These are phyloP conservation scores for Brachionus asplanchnoidis DNA, from an alignment of 1,140 invertebrate species.

Conservation along the genomic window DNA sequence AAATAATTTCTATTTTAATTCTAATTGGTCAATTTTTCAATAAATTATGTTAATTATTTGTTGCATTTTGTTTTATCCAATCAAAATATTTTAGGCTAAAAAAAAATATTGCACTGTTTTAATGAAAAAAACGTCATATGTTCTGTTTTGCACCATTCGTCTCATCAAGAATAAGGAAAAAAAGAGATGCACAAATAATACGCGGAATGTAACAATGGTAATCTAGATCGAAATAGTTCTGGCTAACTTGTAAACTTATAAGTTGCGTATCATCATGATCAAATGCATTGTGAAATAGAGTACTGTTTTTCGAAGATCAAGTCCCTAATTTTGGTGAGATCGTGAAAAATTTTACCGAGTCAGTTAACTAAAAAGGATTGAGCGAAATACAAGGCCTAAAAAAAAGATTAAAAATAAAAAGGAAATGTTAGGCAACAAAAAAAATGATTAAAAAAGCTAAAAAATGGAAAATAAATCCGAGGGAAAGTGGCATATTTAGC, in stretches of 20 bases:
- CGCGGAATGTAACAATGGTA: slow-evolving; percentile 6
- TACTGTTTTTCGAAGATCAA: background rate
- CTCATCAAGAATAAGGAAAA: background rate
- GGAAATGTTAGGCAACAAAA: background rate
- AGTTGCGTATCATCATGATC: background rate
- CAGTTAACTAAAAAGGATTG: background rate
- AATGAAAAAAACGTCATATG: too few relatives aligned
- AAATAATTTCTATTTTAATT: too few relatives aligned
- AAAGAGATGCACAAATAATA: background rate
- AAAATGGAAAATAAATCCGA: background rate
- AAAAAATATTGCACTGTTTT: too few relatives aligned
- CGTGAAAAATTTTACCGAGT: slow-evolving; percentile 3
- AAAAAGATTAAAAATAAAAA: background rate
- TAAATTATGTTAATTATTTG: too few relatives aligned
- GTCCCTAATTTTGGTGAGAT: background rate
- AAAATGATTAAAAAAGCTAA: background rate
- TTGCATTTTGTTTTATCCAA: too few relatives aligned
- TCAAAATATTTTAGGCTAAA: too few relatives aligned
- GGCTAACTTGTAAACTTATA: background rate
- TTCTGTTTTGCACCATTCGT: background rate
- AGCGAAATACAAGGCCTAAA: slow-evolving; percentile 14
- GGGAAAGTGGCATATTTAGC: slow-evolving; percentile 4
- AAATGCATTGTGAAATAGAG: background rate
- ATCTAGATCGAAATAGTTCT: background rate
- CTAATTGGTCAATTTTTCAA: too few relatives aligned